Percentiles rank a stretch among this genome's conserved stretches.
Conservation (phyloP, 2,888 invertebrate genomes). For the Ormia ochracea region DNA sequence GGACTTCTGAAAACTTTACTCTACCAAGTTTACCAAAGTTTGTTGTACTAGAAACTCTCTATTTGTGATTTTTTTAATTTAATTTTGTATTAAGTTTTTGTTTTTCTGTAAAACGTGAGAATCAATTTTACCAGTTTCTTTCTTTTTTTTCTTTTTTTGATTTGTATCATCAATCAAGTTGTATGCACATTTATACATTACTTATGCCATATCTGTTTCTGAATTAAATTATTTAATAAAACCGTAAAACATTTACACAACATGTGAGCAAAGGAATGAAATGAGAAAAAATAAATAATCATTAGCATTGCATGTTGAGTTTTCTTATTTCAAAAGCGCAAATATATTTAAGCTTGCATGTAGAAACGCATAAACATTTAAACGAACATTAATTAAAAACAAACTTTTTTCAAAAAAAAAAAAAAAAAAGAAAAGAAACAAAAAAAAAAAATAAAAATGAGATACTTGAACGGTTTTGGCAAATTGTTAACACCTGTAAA, state of each 20-base stretch:
- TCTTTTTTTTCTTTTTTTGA: background rate
- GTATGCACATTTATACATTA: background rate
- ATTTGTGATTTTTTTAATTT: too few species aligned
- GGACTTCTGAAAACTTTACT: too few species aligned
- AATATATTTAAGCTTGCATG: constrained; percentile 40
- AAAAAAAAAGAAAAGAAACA: background rate
- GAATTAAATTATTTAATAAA: constrained; percentile 28
- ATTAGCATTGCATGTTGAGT: constrained; percentile 38
- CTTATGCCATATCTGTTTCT: constrained; percentile 14
- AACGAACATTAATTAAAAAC: constrained; percentile 53
- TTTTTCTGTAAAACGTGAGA: constrained; percentile 7
- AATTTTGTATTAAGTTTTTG: background rate
- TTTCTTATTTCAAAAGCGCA: background rate
- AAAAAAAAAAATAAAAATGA: background rate
- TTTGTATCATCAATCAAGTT: background rate
- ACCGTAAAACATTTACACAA: constrained; percentile 30
- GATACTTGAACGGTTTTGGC: background rate
- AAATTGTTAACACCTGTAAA: constrained; percentile 23
- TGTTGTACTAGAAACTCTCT: too few species aligned
- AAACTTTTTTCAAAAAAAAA: constrained; percentile 6
- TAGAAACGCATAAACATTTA: constrained; percentile 53
- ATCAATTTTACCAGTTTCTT: background rate
- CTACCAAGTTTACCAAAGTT: too few species aligned
- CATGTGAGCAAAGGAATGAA: background rate
- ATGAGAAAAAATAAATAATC: too few species aligned